A percentile compares a stretch with the other conserved stretches of the same genome.
These are phyloP conservation scores for Chaunax sp. DNA, from an alignment of 2,797 vertebrate genomes.

Conservation along the genomic window DNA sequence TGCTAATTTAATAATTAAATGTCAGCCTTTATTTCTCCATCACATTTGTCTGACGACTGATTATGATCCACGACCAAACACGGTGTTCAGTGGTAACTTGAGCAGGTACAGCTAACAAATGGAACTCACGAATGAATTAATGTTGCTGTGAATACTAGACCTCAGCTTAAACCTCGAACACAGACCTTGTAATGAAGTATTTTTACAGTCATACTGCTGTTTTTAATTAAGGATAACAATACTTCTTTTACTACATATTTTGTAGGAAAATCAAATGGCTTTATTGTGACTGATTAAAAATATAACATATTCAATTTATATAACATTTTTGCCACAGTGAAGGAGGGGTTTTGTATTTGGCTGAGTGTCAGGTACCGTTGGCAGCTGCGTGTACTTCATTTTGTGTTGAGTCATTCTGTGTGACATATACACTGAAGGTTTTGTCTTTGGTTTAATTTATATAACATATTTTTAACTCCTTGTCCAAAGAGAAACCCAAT, in stretches of 20 bases:
- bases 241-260: background rate
- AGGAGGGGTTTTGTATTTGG: background rate
- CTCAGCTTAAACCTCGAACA: too few species aligned
- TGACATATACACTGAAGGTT: too few species aligned
- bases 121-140: background rate
- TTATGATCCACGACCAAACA: too few species aligned
- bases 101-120: too few species aligned
- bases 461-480: too few species aligned
- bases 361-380: constrained; percentile 26
- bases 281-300: background rate
- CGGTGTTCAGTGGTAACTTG: too few species aligned
- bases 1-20: background rate
- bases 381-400: constrained; percentile 50
- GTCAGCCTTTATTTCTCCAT: too few species aligned
- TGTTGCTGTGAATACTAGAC: too few species aligned
- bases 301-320: background rate
- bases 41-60: too few species aligned
- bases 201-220: background rate
- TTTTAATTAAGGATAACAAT: background rate
- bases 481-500: background rate
- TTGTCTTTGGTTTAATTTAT: background rate
- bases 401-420: background rate
- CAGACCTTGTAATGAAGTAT: too few species aligned
- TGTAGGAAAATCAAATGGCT: background rate
- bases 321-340: background rate